These are phyloP conservation scores for Callorhinus ursinus DNA, from an alignment of 2,113 vertebrate species.

Conservation along the genomic window DNA sequence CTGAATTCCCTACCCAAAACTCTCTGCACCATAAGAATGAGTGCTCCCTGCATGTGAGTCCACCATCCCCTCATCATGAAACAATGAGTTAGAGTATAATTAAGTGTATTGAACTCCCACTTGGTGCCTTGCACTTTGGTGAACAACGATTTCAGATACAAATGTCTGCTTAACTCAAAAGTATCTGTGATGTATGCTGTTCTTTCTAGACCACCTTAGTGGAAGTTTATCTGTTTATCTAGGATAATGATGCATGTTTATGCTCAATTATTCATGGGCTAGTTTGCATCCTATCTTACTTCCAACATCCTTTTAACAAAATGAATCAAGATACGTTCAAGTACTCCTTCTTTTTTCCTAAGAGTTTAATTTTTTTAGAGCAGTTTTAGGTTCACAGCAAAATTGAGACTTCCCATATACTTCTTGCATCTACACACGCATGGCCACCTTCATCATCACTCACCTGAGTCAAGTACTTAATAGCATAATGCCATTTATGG, in stretches of 20 bases:
- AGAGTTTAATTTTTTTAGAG: neutral
- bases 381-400: neutral
- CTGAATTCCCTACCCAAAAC: neutral
- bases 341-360: neutral
- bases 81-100: neutral
- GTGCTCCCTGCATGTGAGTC: too few relatives aligned
- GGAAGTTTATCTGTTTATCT: neutral
- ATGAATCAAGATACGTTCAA: slow-evolving; percentile 1
- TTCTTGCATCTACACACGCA: neutral
- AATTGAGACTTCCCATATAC: neutral
- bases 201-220: neutral
- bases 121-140: neutral
- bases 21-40: neutral
- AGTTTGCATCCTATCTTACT: neutral
- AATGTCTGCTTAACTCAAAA: neutral
- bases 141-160: neutral
- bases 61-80: neutral
- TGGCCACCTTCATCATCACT: neutral
- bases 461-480: neutral
- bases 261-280: neutral
- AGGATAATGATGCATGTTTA: neutral
- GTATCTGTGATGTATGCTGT: neutral
- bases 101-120: neutral
- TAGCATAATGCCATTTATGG: neutral
- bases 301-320: neutral